Conservation (phyloP, 92 coral and sea anemone species). For the Parazoanthus swiftii region DNA sequence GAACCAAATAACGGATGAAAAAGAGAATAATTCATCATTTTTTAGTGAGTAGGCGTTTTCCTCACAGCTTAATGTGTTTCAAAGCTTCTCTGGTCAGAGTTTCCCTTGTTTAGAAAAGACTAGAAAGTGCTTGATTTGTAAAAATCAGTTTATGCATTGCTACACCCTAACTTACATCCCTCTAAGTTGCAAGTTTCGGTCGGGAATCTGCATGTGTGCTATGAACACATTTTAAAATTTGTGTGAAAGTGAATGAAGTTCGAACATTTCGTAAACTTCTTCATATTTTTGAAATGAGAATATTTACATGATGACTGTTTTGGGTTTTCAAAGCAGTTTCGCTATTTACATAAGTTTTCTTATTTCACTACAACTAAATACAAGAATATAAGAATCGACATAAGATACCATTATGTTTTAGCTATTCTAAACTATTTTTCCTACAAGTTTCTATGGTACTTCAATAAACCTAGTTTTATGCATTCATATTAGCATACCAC, state of each 20-base stretch:
- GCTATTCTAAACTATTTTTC: constrained; percentile 11
- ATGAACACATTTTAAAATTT: not conserved
- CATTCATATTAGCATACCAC: not conserved
- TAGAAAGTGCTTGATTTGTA: not conserved
- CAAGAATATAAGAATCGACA: constrained; percentile 3
- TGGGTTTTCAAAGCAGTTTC: constrained; percentile 1
- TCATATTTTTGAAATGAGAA: not conserved
- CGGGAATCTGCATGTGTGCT: not conserved
- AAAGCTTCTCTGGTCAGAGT: not conserved
- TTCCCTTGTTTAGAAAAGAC: constrained; percentile 10
- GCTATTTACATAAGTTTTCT: not conserved
- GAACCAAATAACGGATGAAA: not conserved
- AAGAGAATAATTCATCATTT: not conserved
- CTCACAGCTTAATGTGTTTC: not conserved
- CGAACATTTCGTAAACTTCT: not conserved
- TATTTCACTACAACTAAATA: not conserved
- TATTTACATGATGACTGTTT: not conserved
- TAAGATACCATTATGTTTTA: not conserved
- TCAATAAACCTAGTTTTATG: constrained; percentile 11
- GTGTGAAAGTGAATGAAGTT: not conserved
- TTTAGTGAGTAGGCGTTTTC: no score
- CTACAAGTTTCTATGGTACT: not conserved
- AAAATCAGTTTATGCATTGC: not conserved
- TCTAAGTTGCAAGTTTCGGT: not conserved
- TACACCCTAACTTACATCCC: not conserved